phyloP scores from a whole-genome alignment of 1,140 invertebrate genomes.

The Portunus trituberculatus region DNA sequence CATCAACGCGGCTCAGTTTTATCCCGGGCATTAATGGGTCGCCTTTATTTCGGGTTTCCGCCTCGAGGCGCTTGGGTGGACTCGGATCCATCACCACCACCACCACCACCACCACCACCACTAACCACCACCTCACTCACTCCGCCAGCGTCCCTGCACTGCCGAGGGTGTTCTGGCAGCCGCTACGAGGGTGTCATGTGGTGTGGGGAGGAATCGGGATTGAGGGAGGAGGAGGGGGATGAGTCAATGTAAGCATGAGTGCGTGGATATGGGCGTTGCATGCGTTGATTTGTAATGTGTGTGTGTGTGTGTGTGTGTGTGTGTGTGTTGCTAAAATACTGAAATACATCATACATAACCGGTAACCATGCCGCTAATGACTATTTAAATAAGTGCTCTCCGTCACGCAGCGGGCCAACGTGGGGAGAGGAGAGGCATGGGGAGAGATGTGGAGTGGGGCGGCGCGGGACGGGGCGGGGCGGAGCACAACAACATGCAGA shows the following conservation, averaged over 20 bases:
- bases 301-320: slow-evolving; percentile 46
- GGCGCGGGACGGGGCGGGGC: not conserved
- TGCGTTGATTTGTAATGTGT: not conserved
- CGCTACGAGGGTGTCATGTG: not conserved
- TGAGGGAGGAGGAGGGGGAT: not conserved
- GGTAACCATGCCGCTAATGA: slow-evolving; percentile 28
- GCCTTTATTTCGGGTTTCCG: not conserved
- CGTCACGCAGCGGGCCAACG: not conserved
- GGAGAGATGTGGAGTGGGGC: no score
- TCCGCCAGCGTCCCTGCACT: not conserved
- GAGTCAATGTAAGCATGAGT: not conserved
- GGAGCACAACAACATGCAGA: not conserved
- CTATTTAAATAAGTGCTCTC: not conserved
- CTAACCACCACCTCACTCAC: not conserved
- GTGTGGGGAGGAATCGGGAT: no score
- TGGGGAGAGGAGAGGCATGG: not conserved
- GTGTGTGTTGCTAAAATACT: slow-evolving; percentile 30
- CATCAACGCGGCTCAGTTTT: slow-evolving; percentile 11
- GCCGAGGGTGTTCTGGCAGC: not conserved
- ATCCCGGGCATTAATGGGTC: not conserved
- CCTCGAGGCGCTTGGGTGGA: not conserved
- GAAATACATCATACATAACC: not conserved
- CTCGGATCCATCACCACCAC: not conserved
- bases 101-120: not conserved
- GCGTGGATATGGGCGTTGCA: not conserved